These are phyloP conservation scores for Pollenia labialis DNA, from an alignment of 2,888 invertebrate species.

Conservation along the genomic window DNA sequence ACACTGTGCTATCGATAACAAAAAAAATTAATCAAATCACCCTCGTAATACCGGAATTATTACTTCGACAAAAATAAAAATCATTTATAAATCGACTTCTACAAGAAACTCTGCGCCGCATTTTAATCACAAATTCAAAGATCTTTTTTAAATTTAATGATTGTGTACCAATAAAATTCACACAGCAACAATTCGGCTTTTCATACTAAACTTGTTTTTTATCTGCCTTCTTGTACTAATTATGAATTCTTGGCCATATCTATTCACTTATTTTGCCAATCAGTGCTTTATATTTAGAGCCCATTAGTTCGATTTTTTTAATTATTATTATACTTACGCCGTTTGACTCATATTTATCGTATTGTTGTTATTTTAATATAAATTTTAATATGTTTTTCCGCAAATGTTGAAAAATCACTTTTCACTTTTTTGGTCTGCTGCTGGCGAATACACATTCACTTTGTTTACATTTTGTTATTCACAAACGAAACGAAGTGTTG, in stretches of 20 bases:
- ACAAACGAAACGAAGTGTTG: conserved; percentile 51
- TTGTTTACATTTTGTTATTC: conserved; percentile 68
- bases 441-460: conserved; percentile 69
- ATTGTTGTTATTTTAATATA: not conserved
- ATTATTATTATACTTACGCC: conserved; percentile 17
- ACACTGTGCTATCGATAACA: not conserved
- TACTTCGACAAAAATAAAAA: conserved; percentile 1
- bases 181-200: conserved; percentile 47
- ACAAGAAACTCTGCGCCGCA: not conserved
- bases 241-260: conserved; percentile 30
- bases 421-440: conserved; percentile 51
- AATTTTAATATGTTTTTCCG: conserved; percentile 28
- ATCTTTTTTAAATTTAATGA: not conserved
- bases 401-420: conserved; percentile 39
- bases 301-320: not conserved
- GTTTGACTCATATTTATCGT: conserved; percentile 25
- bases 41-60: conserved; percentile 23
- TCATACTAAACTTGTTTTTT: conserved; percentile 19
- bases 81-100: not conserved
- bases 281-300: not conserved
- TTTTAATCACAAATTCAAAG: not conserved
- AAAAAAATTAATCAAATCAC: not conserved
- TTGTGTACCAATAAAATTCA: not conserved
- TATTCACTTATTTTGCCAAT: conserved; percentile 14
- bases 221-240: conserved; percentile 10